These are phyloP conservation scores for Xenopus borealis DNA, from an alignment of 2,113 vertebrate species.

Conservation along the genomic window DNA sequence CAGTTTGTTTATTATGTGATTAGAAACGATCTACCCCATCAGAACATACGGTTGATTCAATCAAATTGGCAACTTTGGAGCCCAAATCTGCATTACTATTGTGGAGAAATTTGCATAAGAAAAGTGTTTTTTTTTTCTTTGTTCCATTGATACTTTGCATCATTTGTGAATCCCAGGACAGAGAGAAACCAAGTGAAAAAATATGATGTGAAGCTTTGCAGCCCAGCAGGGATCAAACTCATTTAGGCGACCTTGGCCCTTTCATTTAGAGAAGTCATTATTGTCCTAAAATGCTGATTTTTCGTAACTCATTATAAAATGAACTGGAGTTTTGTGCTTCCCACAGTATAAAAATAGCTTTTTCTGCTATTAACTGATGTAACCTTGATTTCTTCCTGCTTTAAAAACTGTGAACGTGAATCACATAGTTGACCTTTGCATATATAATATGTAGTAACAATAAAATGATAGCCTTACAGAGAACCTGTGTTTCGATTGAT, in stretches of 20 bases:
- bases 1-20: constrained; percentile 50
- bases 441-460: no score
- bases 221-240: background rate
- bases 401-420: no score
- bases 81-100: constrained; percentile 14
- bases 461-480: no score
- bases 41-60: constrained; percentile 38
- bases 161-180: background rate
- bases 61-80: constrained; percentile 10
- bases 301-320: background rate
- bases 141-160: background rate
- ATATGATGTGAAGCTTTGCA: background rate
- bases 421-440: no score
- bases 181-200: background rate
- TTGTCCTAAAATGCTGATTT: constrained; percentile 2
- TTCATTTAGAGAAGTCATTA: background rate
- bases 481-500: no score
- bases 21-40: constrained; percentile 50
- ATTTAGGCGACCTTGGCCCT: background rate
- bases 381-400: no score
- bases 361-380: no score
- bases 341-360: no score
- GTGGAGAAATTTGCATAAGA: constrained; percentile 13
- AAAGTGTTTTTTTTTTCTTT: background rate
- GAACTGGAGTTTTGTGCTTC: no score